These are phyloP conservation scores for Phania funesta DNA, from an alignment of 2,888 invertebrate species.

Conservation along the genomic window DNA sequence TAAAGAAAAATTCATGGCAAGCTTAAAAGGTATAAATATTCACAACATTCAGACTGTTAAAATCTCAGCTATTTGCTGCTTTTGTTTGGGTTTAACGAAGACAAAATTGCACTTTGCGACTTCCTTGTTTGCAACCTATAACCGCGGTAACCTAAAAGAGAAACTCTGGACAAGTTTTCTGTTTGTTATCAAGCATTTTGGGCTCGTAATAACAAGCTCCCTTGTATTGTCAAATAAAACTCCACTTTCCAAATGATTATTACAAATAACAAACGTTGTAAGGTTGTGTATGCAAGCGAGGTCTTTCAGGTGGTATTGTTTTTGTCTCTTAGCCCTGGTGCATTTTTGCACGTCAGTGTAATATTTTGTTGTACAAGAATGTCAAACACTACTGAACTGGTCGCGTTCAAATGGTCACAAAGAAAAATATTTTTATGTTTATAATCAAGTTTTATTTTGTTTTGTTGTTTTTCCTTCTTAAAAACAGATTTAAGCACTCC, in stretches of 20 bases:
- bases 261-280: conserved; percentile 38
- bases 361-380: conserved; percentile 23
- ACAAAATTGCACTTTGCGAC: conserved; percentile 41
- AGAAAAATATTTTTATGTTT: conserved; percentile 17
- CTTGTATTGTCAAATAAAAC: conserved; percentile 45
- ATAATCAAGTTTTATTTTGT: conserved; percentile 31
- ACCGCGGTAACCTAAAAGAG: conserved; percentile 41
- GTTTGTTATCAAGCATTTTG: conserved; percentile 29
- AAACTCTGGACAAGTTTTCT: background rate
- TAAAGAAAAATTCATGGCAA: conserved; percentile 30
- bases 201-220: conserved; percentile 23
- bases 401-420: conserved; percentile 1
- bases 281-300: conserved; percentile 2
- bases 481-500: conserved; percentile 42
- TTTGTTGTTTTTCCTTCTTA: conserved; percentile 3
- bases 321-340: conserved; percentile 24
- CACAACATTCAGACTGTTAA: background rate
- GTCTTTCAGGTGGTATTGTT: conserved; percentile 51
- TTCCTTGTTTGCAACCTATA: conserved; percentile 61
- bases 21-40: conserved; percentile 12
- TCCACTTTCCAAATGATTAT: conserved; percentile 57
- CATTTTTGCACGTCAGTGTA: conserved; percentile 52
- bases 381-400: conserved; percentile 21
- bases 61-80: conserved; percentile 1
- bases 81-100: conserved; percentile 36